Evolutionary conservation across 1,140 invertebrate genomes (phyloP).

Genomic region (Drosophila biarmipes): DNA sequence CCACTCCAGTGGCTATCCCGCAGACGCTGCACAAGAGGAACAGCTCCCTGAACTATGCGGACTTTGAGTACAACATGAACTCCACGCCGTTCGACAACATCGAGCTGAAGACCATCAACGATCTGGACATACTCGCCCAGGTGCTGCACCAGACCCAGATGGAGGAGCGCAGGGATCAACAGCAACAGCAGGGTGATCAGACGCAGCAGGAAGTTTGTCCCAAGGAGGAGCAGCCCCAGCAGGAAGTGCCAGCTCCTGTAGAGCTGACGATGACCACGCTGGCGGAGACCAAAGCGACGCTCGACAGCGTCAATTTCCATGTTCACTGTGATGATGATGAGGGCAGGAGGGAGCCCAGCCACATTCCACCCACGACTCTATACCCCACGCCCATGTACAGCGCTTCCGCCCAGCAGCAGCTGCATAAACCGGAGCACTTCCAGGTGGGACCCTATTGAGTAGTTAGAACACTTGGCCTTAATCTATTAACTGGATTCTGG

Average conservation of each 20-base stretch:
- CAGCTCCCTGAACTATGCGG: conserved; percentile 87
- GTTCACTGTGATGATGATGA: conserved; percentile 70
- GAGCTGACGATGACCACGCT: conserved; percentile 66
- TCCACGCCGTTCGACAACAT: conserved; percentile 96
- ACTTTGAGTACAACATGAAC: conserved; percentile 93
- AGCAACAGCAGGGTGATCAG: conserved; percentile 12
- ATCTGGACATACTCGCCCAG: conserved; percentile 93
- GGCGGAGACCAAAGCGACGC: conserved; percentile 74
- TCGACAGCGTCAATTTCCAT: conserved; percentile 74
- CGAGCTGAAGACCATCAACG: conserved; percentile 95
- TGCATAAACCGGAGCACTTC: conserved; percentile 37
- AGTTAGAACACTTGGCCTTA: background rate
- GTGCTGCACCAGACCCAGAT: conserved; percentile 86
- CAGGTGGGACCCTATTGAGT: conserved; percentile 40
- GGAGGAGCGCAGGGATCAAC: conserved; percentile 30
- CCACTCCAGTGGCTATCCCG: conserved; percentile 29
- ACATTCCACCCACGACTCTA: conserved; percentile 61
- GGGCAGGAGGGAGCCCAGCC: conserved; percentile 15
- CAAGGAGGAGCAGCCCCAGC: conserved; percentile 14
- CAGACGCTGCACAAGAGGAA: conserved; percentile 61
- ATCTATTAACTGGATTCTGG: background rate
- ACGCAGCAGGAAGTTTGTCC: background rate
- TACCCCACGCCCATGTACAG: conserved; percentile 33
- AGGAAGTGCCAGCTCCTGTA: conserved; percentile 23
- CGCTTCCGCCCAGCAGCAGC: conserved; percentile 39